A percentile compares a stretch with the other conserved stretches of the same genome.
Conservation (phyloP, 2,888 invertebrate genomes). For the Ochropleura plecta region DNA sequence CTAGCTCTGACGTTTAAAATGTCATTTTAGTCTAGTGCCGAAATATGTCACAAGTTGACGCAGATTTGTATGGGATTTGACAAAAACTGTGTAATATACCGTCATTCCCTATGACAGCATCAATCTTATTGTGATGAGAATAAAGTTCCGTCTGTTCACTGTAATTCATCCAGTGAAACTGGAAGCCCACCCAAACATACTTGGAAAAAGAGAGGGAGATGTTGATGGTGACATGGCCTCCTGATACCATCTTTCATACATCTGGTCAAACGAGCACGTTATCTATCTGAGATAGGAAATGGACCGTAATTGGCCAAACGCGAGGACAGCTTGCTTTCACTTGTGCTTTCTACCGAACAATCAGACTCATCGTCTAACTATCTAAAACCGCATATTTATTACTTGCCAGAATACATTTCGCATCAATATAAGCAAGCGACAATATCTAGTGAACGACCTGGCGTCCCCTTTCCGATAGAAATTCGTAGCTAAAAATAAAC, state of each 20-base stretch:
- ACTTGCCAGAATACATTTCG: conserved; percentile 54
- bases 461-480: conserved; percentile 73
- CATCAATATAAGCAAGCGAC: conserved; percentile 66
- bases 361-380: conserved; percentile 26
- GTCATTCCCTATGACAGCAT: too few relatives aligned
- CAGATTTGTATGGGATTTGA: not conserved
- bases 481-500: conserved; percentile 76
- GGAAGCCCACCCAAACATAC: not conserved
- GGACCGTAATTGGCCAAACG: not conserved
- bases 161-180: not conserved
- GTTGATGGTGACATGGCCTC: not conserved
- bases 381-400: conserved; percentile 19
- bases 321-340: not conserved
- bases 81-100: not conserved
- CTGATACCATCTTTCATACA: not conserved
- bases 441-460: conserved; percentile 70
- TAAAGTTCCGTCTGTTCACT: not conserved
- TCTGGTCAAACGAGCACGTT: not conserved
- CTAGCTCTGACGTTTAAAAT: conserved; percentile 6
- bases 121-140: not conserved
- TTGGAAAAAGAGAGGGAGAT: not conserved
- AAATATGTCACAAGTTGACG: not conserved
- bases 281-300: not conserved
- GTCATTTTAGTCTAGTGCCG: conserved; percentile 7
- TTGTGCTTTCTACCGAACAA: conserved; percentile 19